These are phyloP conservation scores for Machimus rusticus DNA, from an alignment of 2,888 invertebrate genomes.

Conservation along the genomic window DNA sequence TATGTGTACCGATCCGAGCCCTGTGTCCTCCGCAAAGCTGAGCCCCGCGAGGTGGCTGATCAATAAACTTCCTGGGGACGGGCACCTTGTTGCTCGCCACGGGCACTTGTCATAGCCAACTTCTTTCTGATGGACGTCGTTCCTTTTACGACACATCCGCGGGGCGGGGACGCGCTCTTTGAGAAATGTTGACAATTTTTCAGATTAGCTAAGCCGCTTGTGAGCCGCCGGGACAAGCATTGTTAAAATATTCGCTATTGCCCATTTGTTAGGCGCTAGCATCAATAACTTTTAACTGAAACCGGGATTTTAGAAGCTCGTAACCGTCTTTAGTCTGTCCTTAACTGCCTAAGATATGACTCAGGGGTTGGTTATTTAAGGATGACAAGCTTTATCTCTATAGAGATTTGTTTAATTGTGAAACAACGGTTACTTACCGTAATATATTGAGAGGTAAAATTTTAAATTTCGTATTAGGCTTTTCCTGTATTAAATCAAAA, in stretches of 20 bases:
- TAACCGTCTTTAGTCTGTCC: background rate
- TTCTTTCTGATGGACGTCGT: background rate
- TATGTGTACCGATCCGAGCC: background rate
- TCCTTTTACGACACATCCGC: background rate
- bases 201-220: background rate
- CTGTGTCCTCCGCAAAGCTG: background rate
- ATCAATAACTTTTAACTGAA: background rate
- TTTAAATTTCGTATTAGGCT: no score
- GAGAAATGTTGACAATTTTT: background rate
- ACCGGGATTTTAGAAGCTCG: background rate
- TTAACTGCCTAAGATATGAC: background rate
- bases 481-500: no score
- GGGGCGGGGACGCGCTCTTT: background rate
- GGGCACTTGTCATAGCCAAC: background rate
- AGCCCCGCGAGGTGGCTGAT: background rate
- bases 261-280: background rate
- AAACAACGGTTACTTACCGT: background rate
- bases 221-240: background rate
- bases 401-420: background rate
- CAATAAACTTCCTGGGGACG: background rate
- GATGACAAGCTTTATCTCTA: background rate
- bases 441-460: no score
- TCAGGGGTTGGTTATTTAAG: background rate
- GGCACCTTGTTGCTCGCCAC: background rate
- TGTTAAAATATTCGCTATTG: background rate